Evolutionary conservation across 2,888 invertebrate species (phyloP).

Genomic region (Dilophus febrilis): DNA sequence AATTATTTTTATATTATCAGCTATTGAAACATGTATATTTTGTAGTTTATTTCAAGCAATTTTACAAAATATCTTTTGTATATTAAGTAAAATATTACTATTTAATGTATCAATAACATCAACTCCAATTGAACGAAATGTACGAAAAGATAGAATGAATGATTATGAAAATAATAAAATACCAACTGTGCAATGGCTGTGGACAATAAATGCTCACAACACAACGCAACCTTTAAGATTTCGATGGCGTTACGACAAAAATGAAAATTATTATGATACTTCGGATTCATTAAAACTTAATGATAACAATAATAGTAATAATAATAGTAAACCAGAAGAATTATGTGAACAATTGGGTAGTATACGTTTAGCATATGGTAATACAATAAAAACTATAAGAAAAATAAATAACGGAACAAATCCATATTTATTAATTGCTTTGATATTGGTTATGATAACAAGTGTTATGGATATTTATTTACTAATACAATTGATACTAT

Average conservation of each 20-base stretch:
- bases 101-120: neutral
- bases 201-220: too few relatives aligned
- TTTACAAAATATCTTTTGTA: neutral
- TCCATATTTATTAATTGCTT: neutral
- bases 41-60: neutral
- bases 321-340: too few relatives aligned
- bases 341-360: neutral
- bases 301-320: too few relatives aligned
- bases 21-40: too few relatives aligned
- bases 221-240: too few relatives aligned
- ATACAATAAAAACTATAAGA: neutral
- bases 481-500: neutral
- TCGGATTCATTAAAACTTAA: too few relatives aligned
- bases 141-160: neutral
- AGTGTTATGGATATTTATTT: neutral
- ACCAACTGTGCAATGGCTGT: too few relatives aligned
- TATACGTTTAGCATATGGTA: neutral
- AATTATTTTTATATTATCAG: too few relatives aligned
- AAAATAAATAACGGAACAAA: neutral
- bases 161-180: neutral
- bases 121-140: too few relatives aligned
- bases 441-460: neutral
- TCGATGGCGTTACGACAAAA: too few relatives aligned
- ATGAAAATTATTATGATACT: too few relatives aligned
- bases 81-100: neutral